Evolutionary conservation across 2,888 invertebrate genomes (phyloP), one percentile per base, ranked within the genome.

Genomic region (Himalopsyche kuldschensis): DNA sequence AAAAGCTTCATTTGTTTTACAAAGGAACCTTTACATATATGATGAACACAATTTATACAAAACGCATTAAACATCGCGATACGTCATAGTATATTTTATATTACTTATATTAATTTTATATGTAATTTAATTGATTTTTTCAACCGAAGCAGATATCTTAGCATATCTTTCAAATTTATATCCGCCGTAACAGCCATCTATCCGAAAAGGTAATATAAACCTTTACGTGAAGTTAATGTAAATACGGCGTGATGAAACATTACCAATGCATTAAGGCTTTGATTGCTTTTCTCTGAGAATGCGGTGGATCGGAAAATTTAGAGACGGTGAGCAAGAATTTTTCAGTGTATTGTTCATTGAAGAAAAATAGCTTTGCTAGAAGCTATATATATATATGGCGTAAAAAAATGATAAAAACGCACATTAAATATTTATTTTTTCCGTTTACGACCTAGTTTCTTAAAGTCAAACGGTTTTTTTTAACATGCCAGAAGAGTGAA

Each of bases 251-350:
- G 84, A 83, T 75, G 79, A 83, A 83, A 83, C 84, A 86, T 86
- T 86, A 86, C 77, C 84, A 82, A 84, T 86, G 86, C 84, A 86
- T 86, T 84, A 86, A 83, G 83, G 82, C 55, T 77, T 63, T 84
- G 85, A 85, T 85, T 85, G 85, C 81, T 84, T 85, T 81, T 41
- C 78, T 69, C 79, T 46, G 75, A 48, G 32, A 78, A 81, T 48
- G 32, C 78, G 35, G 69, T 48, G 80, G 77, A 48, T 63, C 81
- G 83, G 79, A 84, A 83, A 79, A 31, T 48, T 84, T 83, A 55
- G 41, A 80, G 77, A 32, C 30, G n/a, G 75, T 20, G 17, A 35
- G 55, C 77, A n/a, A 35, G 55, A 77, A 20, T 41, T 17, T 78
- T 82, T 78, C 4, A 82, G 24, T 20, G 24, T 6, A 20, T 55